A percentile compares a stretch with the other conserved stretches of the same genome.
phyloP scores from a whole-genome alignment of 2,797 vertebrate genomes.

The Geotrypetes seraphini region DNA sequence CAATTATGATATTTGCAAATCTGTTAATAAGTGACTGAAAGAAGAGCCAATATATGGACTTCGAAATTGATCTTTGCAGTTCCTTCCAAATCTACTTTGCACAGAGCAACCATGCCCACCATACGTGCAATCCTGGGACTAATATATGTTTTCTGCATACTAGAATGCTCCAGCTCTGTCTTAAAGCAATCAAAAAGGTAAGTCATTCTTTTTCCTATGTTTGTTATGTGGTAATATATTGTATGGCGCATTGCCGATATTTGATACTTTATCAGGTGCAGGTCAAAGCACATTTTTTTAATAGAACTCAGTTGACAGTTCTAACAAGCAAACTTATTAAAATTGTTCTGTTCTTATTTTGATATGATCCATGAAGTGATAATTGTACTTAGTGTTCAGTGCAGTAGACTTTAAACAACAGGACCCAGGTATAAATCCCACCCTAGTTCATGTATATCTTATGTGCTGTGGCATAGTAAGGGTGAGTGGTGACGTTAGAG shows the following conservation, averaged over 20 bases:
- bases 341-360: too few species aligned
- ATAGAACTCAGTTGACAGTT: too few species aligned
- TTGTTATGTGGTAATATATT: not conserved
- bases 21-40: slow-evolving; percentile 38
- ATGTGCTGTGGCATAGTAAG: too few species aligned
- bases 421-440: too few species aligned
- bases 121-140: slow-evolving; percentile 2
- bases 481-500: too few species aligned
- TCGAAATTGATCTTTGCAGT: accelerated
- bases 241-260: not conserved
- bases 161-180: not conserved
- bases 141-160: slow-evolving; percentile 7
- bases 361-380: too few species aligned
- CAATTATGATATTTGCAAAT: slow-evolving; percentile 12
- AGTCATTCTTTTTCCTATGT: slow-evolving; percentile 9
- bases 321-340: too few species aligned
- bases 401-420: too few species aligned
- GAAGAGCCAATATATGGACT: slow-evolving; percentile 5
- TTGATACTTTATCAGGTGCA: too few species aligned
- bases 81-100: not conserved
- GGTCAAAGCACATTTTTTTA: too few species aligned
- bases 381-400: too few species aligned
- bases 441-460: too few species aligned
- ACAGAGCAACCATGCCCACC: not conserved
- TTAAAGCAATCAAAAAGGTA: slow-evolving; percentile 28